Base-by-base conservation (phyloP, 2,113 vertebrate species). In the Odontesthes bonariensis region DNA sequence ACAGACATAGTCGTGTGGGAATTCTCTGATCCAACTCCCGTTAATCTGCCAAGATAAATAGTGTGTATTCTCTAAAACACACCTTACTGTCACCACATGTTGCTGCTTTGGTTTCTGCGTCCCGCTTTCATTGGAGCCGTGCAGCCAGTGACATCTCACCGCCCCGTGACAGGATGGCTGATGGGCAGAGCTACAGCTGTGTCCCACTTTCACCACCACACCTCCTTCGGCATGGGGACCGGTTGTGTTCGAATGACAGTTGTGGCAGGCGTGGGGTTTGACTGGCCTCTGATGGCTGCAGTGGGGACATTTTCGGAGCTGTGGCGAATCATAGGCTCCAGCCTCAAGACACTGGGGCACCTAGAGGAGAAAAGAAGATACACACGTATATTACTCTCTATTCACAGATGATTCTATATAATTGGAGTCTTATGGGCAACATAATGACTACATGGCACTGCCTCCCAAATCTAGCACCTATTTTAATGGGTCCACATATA, bases 71-170 rank as follows among this genome's bases (percentile, higher is more conserved):
- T 47, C 32, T 0, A 22, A 22, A 61, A 51, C 93, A 72, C 87
- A 99, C 98, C 97, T 96, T 79, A 97, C 95, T 8, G 96, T 96
- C 73, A 97, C 95, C 40, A 97, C 76, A 0, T 96, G 96, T 2
- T 89, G 94, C 83, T 96, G 97, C 67, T 94, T 81, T 0, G 94
- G 90, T 62, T 92, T 96, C 12, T 92, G 89, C n/a, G 92, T 81
- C 69, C 71, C 91, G 74, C 93, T 89, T n/a, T 95, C 89, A 0
- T 94, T 93, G 31, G 94, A 92, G 89, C 95, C 95, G 31, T 95
- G 94, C 66, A 96, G 94, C 96, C 96, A 96, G 33, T 94, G 88
- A 7, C 86, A 90, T 38, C 93, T 94, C 0, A 88, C 85, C 23
- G 86, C 85, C 4, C 86, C 88, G 0, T 92, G 95, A 1, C 88